phyloP scores from a whole-genome alignment of 1,140 invertebrate species.

The Drosophila guanche region DNA sequence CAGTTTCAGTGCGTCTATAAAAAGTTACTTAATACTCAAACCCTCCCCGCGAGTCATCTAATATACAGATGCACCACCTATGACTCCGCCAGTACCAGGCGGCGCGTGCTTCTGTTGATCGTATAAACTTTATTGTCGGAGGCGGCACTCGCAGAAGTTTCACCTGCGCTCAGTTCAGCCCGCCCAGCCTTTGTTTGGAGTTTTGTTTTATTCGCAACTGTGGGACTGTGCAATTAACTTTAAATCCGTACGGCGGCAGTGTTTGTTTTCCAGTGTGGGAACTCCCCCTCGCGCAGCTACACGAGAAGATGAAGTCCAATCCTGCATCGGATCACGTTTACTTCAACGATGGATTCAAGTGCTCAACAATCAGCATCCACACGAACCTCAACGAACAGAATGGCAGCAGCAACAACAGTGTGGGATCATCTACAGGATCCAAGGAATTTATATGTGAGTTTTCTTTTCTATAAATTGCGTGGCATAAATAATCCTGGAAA shows the following conservation, averaged over 20 bases:
- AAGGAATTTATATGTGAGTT: constrained; percentile 80
- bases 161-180: too few relatives aligned
- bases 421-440: constrained; percentile 64
- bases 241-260: constrained; percentile 13
- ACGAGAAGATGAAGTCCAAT: constrained; percentile 69
- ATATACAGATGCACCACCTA: constrained; percentile 11
- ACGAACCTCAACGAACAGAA: constrained; percentile 57
- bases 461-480: background rate
- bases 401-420: constrained; percentile 29
- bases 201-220: too few relatives aligned
- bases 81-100: background rate
- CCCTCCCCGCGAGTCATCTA: background rate
- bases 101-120: too few relatives aligned
- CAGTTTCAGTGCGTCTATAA: constrained; percentile 7
- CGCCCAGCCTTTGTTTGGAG: too few relatives aligned
- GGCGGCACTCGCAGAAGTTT: too few relatives aligned
- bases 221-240: constrained; percentile 11
- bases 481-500: too few relatives aligned
- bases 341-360: constrained; percentile 77
- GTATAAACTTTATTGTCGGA: too few relatives aligned
- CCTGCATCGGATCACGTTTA: constrained; percentile 77
- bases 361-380: constrained; percentile 75
- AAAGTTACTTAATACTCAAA: background rate
- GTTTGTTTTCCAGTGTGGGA: constrained; percentile 4
- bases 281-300: background rate